Conservation (phyloP, 2,888 invertebrate genomes). For the Drosophila barbarae region DNA sequence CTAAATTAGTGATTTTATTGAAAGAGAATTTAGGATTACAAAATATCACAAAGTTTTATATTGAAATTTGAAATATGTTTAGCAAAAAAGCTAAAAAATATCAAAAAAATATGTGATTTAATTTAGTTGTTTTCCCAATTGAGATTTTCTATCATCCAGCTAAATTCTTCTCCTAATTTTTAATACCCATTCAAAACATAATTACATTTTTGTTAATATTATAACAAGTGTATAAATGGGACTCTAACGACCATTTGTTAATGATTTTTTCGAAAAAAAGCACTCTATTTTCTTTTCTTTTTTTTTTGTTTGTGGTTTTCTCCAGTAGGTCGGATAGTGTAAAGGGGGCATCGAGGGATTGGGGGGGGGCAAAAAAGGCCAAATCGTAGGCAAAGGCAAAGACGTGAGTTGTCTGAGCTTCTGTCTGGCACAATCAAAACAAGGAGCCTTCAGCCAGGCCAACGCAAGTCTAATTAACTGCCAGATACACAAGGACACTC, state of each 20-base stretch:
- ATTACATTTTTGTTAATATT: background rate
- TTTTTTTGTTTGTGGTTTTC: background rate
- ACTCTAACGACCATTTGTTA: background rate
- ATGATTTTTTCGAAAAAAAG: background rate
- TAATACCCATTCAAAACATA: background rate
- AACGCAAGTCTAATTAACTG: constrained; percentile 52
- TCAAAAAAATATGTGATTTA: background rate
- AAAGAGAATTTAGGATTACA: background rate
- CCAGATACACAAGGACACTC: constrained; percentile 39
- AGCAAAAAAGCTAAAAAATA: background rate
- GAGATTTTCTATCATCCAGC: too few species aligned
- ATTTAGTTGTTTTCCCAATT: background rate
- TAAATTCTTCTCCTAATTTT: too few species aligned
- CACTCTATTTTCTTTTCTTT: background rate
- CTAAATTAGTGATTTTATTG: background rate
- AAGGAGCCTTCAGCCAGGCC: constrained; percentile 19
- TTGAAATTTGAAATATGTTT: background rate
- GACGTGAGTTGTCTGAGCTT: constrained; percentile 38
- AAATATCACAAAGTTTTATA: background rate
- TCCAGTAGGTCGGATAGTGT: background rate
- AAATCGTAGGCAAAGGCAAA: constrained; percentile 33
- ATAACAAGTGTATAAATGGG: background rate
- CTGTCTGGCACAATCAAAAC: constrained; percentile 51
- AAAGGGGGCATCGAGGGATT: background rate
- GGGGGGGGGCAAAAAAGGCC: background rate